These are phyloP conservation scores for Delichon dasypus DNA, from an alignment of 2,797 vertebrate species.

Conservation along the genomic window DNA sequence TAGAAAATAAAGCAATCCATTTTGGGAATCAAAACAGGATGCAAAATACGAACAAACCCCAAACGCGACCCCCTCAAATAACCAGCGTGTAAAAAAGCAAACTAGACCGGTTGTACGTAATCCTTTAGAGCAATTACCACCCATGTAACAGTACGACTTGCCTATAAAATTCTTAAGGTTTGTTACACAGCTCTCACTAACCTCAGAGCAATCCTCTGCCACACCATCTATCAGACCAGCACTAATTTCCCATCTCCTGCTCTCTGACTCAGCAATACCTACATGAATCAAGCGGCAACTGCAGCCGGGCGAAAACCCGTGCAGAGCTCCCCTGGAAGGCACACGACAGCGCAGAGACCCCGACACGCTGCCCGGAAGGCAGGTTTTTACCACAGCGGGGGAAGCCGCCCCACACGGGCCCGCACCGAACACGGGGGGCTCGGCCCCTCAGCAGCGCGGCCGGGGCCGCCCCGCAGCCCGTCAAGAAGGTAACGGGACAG, in stretches of 20 bases:
- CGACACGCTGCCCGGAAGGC: rapidly evolving
- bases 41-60: neutral
- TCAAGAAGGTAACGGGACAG: neutral
- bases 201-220: neutral
- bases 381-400: rapidly evolving
- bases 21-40: neutral
- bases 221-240: neutral
- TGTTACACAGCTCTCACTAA: neutral
- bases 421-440: rapidly evolving
- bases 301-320: rapidly evolving
- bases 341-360: rapidly evolving
- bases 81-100: neutral
- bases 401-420: neutral
- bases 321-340: neutral
- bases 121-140: neutral
- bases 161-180: neutral
- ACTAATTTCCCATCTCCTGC: neutral
- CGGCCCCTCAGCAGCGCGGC: neutral
- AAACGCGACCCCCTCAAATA: neutral
- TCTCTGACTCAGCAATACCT: neutral
- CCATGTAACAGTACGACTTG: neutral
- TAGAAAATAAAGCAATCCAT: neutral
- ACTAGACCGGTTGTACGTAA: neutral
- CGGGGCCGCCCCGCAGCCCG: neutral
- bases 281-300: neutral